Percentiles rank a stretch among this genome's conserved stretches.
Conservation (phyloP, 2,113 vertebrate genomes). For the Vireo altiloquus region DNA sequence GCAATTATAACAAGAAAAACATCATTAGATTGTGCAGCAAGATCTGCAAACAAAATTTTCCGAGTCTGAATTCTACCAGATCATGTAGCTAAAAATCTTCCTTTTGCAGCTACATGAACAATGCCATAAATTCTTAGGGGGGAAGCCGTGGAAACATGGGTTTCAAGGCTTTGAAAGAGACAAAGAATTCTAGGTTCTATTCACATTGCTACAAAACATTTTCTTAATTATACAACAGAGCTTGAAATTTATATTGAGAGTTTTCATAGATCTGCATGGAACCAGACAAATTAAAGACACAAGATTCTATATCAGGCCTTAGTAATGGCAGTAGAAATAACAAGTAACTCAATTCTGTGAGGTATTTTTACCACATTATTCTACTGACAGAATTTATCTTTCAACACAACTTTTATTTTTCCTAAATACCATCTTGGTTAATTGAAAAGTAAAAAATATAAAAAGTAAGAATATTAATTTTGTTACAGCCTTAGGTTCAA, state of each 20-base stretch:
- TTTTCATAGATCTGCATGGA: not conserved
- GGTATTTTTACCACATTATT: not conserved
- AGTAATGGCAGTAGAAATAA: not conserved
- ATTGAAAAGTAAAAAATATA: not conserved
- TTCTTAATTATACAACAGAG: not conserved
- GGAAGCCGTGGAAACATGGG: not conserved
- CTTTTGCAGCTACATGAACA: not conserved
- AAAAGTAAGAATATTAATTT: not conserved
- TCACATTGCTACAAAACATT: not conserved
- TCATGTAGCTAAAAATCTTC: not conserved
- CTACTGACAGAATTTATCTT: not conserved
- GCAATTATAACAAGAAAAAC: not conserved
- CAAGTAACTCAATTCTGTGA: not conserved
- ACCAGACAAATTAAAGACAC: not conserved
- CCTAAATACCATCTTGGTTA: not conserved
- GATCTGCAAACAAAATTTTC: not conserved
- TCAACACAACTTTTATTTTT: not conserved
- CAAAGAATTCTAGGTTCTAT: not conserved
- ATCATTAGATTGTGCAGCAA: not conserved
- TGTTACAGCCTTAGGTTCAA: not conserved
- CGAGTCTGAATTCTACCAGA: not conserved
- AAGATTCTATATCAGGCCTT: not conserved
- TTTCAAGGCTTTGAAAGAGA: not conserved
- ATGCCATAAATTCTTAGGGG: not conserved
- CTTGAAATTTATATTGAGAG: not conserved